Evolutionary conservation across 2,797 vertebrate species (phyloP), one percentile per base, ranked within the genome.

Genomic region (Valencia hispanica): DNA sequence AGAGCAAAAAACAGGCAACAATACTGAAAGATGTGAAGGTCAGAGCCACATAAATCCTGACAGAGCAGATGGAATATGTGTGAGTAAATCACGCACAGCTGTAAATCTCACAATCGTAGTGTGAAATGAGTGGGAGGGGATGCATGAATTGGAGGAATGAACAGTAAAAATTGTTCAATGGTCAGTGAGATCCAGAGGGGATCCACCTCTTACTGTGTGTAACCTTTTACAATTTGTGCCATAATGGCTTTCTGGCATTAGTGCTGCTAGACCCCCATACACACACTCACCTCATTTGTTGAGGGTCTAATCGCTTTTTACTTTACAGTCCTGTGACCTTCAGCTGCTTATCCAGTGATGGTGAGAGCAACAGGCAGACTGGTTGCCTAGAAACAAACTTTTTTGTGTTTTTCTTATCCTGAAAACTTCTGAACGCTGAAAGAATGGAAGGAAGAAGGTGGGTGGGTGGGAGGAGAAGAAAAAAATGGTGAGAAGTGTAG

Each of bases 371-470:
- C 88, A 92, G 85, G 85, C 82, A 83, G 66, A 88, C 83, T 14
- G 80, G 92, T 93, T 91, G 84, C 93, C 83, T 87, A 57, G 93
- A 86, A 90, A 93, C 89, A 75, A 25, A 1, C 50, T 69, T 63
- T 77, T 72, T 70, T 80, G 79, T 73, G 68, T 72, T 30, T 3
- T 63, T 48, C 75, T n/a, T n/a, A n/a, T n/a, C n/a, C n/a, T n/a
- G n/a, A n/a, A n/a, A n/a, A n/a, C n/a, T n/a, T n/a, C n/a, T n/a
- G n/a, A n/a, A n/a, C n/a, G 59, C 73, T 80, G 22, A 80, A 83
- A 81, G 74, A 45, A 69, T 47, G 36, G 80, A 59, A 70, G n/a
- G 77, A 39, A 53, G 32, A 48, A 76, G 65, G 73, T 72, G 86
- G 77, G 75, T 78, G 80, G 77, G 86, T 70, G 78, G 17, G 63